A percentile compares a stretch with the other conserved stretches of the same genome.
Conservation (phyloP, 37 sponge, comb jelly and placozoan species). For the Petrosia ficiformis region DNA sequence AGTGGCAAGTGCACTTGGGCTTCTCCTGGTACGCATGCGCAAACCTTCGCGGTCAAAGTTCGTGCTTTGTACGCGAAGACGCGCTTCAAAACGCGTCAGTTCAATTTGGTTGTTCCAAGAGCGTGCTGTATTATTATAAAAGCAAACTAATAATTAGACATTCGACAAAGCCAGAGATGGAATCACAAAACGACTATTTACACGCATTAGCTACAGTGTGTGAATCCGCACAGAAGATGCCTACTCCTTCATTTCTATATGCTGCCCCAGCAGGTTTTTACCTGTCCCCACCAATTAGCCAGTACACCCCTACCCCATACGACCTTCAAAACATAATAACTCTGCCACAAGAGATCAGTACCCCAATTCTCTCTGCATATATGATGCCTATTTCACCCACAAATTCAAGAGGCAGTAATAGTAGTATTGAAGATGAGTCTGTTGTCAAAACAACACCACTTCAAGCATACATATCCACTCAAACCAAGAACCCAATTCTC, state of each 20-base stretch:
- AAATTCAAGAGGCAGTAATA: not conserved
- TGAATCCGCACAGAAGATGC: conserved; percentile 29
- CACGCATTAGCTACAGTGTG: conserved; percentile 32
- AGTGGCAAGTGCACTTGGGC: not conserved
- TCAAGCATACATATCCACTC: not conserved
- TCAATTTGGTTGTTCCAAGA: no score
- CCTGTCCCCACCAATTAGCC: not conserved
- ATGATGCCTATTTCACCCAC: not conserved
- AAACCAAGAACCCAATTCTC: not conserved
- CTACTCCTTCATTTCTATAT: not conserved
- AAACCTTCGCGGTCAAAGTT: no score
- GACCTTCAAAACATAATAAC: not conserved
- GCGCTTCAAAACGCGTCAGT: no score
- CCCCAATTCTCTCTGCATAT: not conserved
- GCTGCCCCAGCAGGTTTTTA: not conserved
- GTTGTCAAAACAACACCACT: not conserved
- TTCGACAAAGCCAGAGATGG: no score
- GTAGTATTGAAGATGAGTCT: not conserved
- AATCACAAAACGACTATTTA: conserved; percentile 1
- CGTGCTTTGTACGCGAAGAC: no score
- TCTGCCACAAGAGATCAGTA: not conserved
- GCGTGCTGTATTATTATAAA: no score
- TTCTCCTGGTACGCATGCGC: not conserved
- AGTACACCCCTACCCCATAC: not conserved
- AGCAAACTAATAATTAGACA: no score